These are phyloP conservation scores for Drosophila birchii DNA, from an alignment of 2,888 invertebrate species.

Conservation along the genomic window DNA sequence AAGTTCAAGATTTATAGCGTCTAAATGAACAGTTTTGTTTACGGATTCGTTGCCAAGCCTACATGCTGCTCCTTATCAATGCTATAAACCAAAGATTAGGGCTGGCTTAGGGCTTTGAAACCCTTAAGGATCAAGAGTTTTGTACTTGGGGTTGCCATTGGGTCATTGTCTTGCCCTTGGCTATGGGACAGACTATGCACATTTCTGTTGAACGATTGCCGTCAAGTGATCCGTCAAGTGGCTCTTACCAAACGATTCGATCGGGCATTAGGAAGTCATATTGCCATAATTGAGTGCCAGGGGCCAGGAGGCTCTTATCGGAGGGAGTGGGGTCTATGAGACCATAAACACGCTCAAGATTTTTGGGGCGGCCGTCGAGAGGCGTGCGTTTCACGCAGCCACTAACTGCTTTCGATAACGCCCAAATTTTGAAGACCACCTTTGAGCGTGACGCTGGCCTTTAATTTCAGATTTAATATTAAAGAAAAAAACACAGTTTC, in stretches of 20 bases:
- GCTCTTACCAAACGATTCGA: constrained; percentile 20
- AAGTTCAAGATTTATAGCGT: constrained; percentile 39
- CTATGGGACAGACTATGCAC: constrained; percentile 7
- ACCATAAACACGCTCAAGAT: constrained; percentile 28
- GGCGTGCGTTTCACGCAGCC: constrained; percentile 53
- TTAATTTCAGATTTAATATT: constrained; percentile 27
- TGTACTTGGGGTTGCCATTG: constrained; percentile 17
- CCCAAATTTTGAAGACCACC: constrained; percentile 32
- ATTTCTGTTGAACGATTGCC: constrained; percentile 12
- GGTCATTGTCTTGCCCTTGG: constrained; percentile 22
- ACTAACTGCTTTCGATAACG: constrained; percentile 64
- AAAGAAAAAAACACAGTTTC: neutral
- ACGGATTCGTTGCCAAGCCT: constrained; percentile 30
- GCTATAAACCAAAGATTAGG: constrained; percentile 34
- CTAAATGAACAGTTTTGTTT: constrained; percentile 40
- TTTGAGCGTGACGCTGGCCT: constrained; percentile 49
- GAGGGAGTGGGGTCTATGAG: neutral
- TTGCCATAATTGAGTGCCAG: constrained; percentile 27
- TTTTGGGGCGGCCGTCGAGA: constrained; percentile 19
- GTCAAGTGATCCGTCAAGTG: constrained; percentile 15
- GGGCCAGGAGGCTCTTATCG: constrained; percentile 25
- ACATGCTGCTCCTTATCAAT: constrained; percentile 8
- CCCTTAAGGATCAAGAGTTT: constrained; percentile 33
- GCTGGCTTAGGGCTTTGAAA: constrained; percentile 1
- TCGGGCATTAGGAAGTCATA: constrained; percentile 17